phyloP scores from a whole-genome alignment of 37 sponge, comb jelly and placozoan genomes.

The Aplysina aerophoba region DNA sequence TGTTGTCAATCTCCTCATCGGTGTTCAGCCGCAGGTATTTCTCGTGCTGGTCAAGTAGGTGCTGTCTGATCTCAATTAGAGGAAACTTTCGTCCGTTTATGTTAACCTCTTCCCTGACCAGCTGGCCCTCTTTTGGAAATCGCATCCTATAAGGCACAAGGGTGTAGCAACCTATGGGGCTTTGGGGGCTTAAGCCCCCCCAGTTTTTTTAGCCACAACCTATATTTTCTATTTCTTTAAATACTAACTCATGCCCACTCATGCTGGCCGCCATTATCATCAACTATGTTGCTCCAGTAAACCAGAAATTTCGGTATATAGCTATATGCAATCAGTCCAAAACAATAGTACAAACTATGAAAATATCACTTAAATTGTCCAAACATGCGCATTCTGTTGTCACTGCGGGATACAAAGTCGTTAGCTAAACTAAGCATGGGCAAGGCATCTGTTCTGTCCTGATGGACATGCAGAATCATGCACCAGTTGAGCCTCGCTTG shows the following conservation, averaged over 20 bases:
- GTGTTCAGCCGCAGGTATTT: constrained; percentile 35
- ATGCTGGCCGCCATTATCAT: too few species aligned
- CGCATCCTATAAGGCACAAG: neutral
- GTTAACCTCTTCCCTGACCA: constrained; percentile 15
- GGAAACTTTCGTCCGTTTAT: constrained; percentile 44
- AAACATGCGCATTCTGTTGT: too few species aligned
- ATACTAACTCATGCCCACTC: too few species aligned
- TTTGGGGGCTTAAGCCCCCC: too few species aligned
- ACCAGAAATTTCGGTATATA: too few species aligned
- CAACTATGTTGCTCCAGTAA: too few species aligned
- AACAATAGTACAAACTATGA: too few species aligned
- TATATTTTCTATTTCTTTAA: too few species aligned
- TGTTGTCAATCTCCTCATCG: constrained; percentile 41
- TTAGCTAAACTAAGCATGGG: constrained; percentile 31
- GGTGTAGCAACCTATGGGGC: too few species aligned
- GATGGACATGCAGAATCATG: constrained; percentile 65
- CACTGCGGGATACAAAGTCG: constrained; percentile 58
- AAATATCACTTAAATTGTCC: too few species aligned
- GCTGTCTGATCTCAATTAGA: constrained; percentile 32
- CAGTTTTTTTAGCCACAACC: too few species aligned
- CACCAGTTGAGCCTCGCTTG: constrained; percentile 55
- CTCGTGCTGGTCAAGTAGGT: constrained; percentile 35
- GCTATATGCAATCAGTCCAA: too few species aligned
- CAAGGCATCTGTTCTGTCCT: constrained; percentile 42
- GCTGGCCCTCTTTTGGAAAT: neutral